Conservation (phyloP, 2,797 vertebrate genomes). For the Peromyscus aztecus region DNA sequence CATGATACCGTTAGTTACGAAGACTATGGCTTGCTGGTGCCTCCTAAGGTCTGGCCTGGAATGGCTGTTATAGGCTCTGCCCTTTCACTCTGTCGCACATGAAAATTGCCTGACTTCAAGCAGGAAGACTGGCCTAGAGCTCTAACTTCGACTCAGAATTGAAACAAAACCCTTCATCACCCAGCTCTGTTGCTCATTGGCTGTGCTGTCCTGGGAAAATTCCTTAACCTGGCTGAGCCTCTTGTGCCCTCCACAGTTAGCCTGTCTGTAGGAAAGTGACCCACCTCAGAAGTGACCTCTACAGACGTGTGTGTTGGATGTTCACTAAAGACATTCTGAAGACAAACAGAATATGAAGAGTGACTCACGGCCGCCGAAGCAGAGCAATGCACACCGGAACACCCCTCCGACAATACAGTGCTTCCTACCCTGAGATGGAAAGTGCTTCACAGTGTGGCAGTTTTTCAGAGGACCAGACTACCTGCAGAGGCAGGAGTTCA, state of each 20-base stretch:
- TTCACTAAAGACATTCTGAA: neutral
- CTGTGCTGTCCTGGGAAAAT: neutral
- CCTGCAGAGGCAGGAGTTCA: neutral
- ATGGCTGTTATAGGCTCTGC: neutral
- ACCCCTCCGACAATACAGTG: neutral
- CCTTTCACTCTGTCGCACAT: accelerated
- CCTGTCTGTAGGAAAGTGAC: neutral
- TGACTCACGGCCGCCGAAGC: accelerated
- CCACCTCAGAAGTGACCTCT: neutral
- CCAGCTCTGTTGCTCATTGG: too few species aligned
- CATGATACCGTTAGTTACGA: neutral
- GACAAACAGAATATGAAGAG: neutral
- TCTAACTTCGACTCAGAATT: neutral
- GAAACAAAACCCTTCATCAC: neutral
- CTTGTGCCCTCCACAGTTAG: neutral
- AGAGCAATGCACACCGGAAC: neutral
- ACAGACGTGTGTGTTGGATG: neutral
- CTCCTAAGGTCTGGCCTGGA: neutral
- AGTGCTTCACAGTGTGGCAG: neutral
- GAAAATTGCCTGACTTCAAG: neutral
- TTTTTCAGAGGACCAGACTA: neutral
- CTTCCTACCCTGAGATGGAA: neutral
- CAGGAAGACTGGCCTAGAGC: neutral
- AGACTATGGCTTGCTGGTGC: accelerated
- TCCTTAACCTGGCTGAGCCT: neutral